Percentiles rank a stretch among this genome's conserved stretches.
Evolutionary conservation across 1,140 invertebrate species (phyloP).

Genomic region (Daktulosphaira vitifoliae): DNA sequence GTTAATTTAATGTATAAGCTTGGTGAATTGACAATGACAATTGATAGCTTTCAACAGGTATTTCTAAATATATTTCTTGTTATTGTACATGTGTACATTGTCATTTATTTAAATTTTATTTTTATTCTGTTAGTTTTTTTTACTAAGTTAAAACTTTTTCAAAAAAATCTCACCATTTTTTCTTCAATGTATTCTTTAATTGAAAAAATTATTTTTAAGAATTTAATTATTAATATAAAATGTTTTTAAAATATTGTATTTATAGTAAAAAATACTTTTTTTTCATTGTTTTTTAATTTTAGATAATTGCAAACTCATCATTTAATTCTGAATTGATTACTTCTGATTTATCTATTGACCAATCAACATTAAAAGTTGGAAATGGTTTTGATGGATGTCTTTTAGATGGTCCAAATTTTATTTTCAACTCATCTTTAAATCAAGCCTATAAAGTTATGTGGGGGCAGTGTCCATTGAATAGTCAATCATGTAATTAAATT

Average conservation of each 20-base stretch:
- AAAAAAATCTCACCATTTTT: constrained; percentile 2
- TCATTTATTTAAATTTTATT: neutral
- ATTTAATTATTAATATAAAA: too few species aligned
- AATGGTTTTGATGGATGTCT: constrained; percentile 73
- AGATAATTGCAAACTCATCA: constrained; percentile 68
- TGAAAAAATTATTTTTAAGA: too few species aligned
- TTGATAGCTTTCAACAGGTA: constrained; percentile 49
- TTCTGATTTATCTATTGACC: constrained; percentile 49
- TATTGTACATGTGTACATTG: neutral
- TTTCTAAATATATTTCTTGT: constrained; percentile 14
- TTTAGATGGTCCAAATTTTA: constrained; percentile 68
- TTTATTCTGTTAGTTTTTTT: constrained; percentile 1
- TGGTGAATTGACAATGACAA: constrained; percentile 55
- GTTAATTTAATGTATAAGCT: constrained; percentile 59
- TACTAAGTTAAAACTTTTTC: constrained; percentile 3
- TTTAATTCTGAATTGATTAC: constrained; percentile 64
- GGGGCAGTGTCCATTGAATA: constrained; percentile 61
- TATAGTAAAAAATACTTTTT: constrained; percentile 13
- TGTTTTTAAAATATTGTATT: too few species aligned
- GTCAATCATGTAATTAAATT: constrained; percentile 53
- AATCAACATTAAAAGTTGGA: constrained; percentile 59
- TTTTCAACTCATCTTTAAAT: constrained; percentile 57
- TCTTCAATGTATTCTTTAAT: neutral
- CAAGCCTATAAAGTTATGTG: constrained; percentile 59
- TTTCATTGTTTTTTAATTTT: constrained; percentile 28